A percentile compares a stretch with the other conserved stretches of the same genome.
Evolutionary conservation across 2,113 vertebrate species (phyloP).

Genomic region (Cebus imitator): DNA sequence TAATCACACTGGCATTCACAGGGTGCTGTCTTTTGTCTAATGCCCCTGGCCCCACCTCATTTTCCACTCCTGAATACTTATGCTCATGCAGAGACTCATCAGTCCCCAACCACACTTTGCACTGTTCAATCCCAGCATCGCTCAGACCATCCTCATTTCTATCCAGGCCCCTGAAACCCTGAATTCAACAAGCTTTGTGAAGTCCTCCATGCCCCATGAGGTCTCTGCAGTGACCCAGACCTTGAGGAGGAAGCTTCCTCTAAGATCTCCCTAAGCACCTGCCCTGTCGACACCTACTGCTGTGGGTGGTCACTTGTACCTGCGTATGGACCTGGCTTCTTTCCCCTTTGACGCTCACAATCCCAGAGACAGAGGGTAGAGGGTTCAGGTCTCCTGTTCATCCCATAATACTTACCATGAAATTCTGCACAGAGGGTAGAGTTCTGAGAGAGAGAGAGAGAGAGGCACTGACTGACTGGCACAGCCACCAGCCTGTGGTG

Average conservation of each 20-base stretch:
- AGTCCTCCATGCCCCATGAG: accelerated
- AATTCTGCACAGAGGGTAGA: not conserved
- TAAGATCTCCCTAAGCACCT: not conserved
- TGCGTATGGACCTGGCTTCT: not conserved
- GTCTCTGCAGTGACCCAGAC: too few relatives aligned
- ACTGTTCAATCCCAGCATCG: not conserved
- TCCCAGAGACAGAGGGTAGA: accelerated
- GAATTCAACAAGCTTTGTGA: not conserved
- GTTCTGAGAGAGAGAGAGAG: not conserved
- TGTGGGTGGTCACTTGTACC: not conserved
- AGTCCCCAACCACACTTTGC: accelerated
- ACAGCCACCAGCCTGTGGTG: accelerated
- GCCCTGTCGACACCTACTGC: too few relatives aligned
- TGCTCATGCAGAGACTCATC: not conserved
- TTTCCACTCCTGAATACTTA: too few relatives aligned
- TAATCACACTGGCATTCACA: too few relatives aligned
- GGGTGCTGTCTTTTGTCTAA: not conserved
- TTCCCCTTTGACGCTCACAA: not conserved
- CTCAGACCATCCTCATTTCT: not conserved
- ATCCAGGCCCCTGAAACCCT: not conserved
- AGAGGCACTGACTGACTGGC: accelerated
- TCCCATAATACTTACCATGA: not conserved
- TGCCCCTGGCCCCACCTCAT: not conserved
- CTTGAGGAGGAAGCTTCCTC: not conserved
- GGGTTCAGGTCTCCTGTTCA: not conserved